Base-by-base conservation (phyloP, 2,797 vertebrate species). In the Brotula barbata region DNA sequence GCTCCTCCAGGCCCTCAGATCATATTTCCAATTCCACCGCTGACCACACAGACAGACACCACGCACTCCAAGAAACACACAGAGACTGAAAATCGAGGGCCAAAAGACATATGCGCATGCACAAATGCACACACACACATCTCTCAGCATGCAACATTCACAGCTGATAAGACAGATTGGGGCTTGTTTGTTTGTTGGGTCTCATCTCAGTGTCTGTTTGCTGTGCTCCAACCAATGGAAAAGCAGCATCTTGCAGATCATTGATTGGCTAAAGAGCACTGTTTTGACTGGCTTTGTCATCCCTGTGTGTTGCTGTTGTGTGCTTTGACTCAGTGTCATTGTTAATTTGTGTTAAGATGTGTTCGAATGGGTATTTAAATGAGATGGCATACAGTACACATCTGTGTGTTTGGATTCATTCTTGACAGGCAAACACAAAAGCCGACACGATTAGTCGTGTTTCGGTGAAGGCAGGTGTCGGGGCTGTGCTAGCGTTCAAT, bases 121-220 rank as follows among this genome's bases (percentile, higher is more conserved):
- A 49, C 10, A 54, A 71, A 75, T 23, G 45, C 52, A 66, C 57
- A 72, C 55, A 49, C 52, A 43, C 54, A 62, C 69, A 73, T 56
- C 69, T 57, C 61, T 52, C 73, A 62, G 58, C 42, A 19, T 61
- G 72, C 75, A 46, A 68, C 48, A 46, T 67, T 75, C 85, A 73
- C 86, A 88, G 84, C 82, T 83, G 86, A 88, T 73, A 77, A 85
- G 87, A 90, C 88, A 88, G 87, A 89, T 87, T 85, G 82, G n/a
- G 58, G 45, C 49, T 83, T 86, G 82, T 81, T 85, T 80, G 83
- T 86, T 82, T 88, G 81, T 79, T 83, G 71, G 67, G 64, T 67
- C 78, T 75, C 75, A 57, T 83, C 80, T 86, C 75, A 75, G 55
- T 85, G 75, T 83, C 77, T 88, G 81, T 85, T 85, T 89, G 85